Conservation (phyloP, 2,888 invertebrate species). For the Hirtodrosophila cameraria region DNA sequence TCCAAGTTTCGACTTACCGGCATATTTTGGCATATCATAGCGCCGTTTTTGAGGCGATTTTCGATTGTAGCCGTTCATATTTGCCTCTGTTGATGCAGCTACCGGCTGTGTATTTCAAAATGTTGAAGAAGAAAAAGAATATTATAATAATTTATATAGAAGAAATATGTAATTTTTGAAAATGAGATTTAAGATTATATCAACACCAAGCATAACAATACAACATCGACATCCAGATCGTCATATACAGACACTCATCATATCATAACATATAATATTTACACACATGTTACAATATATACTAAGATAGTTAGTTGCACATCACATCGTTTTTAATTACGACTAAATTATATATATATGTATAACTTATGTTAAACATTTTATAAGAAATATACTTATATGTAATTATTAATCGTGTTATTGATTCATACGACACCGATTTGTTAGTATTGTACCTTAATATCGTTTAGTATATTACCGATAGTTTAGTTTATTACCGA, state of each 20-base stretch:
- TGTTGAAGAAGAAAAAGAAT: neutral
- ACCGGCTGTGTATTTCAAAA: constrained; percentile 61
- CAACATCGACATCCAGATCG: constrained; percentile 39
- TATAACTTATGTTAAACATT: no score
- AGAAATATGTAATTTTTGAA: neutral
- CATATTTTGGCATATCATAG: constrained; percentile 83
- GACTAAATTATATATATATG: no score
- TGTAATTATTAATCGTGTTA: no score
- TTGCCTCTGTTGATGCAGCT: constrained; percentile 69
- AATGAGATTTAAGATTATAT: neutral
- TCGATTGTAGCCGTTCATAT: constrained; percentile 83
- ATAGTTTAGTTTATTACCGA: no score
- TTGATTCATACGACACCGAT: no score
- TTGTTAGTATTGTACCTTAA: no score
- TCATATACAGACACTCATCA: constrained; percentile 14
- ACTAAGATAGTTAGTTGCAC: no score
- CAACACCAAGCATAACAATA: constrained; percentile 34
- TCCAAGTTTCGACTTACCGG: constrained; percentile 64
- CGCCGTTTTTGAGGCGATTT: constrained; percentile 82
- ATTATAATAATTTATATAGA: neutral
- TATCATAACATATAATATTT: constrained; percentile 11
- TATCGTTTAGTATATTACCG: no score
- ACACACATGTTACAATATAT: no score
- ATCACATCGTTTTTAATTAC: no score
- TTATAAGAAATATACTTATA: no score